Evolutionary conservation across 2,797 vertebrate genomes (phyloP).

Genomic region (Phataginus tricuspis): DNA sequence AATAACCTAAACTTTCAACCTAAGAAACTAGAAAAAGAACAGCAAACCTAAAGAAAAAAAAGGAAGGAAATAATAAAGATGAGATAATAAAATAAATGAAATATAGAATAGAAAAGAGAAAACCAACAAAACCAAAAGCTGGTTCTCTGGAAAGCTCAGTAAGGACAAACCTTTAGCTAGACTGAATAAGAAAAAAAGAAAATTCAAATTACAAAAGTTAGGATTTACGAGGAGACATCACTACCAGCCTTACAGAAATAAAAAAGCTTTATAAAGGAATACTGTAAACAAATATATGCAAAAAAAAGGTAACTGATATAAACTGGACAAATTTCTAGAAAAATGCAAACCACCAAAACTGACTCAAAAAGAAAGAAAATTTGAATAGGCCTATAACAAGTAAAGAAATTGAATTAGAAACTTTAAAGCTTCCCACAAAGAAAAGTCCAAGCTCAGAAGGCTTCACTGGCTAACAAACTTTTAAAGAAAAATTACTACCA

Average conservation of each 20-base stretch:
- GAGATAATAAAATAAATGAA: neutral
- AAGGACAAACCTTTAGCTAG: slow-evolving; percentile 8
- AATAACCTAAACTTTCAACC: neutral
- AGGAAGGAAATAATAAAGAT: slow-evolving; percentile 26
- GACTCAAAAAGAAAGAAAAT: slow-evolving; percentile 15
- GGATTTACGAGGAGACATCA: neutral
- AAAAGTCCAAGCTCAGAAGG: neutral
- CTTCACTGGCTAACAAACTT: neutral
- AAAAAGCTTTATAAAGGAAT: neutral
- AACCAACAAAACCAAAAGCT: neutral
- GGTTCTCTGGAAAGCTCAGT: slow-evolving; percentile 24
- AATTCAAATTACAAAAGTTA: slow-evolving; percentile 26
- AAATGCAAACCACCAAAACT: neutral
- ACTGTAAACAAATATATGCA: neutral
- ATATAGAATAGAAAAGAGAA: neutral
- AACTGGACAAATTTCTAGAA: slow-evolving; percentile 20
- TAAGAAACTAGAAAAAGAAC: slow-evolving; percentile 12
- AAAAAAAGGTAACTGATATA: neutral
- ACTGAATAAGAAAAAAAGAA: slow-evolving; percentile 33
- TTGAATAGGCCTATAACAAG: neutral
- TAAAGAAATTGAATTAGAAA: slow-evolving; percentile 41
- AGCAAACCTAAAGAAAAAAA: neutral
- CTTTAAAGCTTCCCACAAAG: slow-evolving; percentile 31
- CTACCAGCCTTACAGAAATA: neutral
- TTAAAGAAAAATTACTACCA: neutral